Percentiles rank a stretch among this genome's conserved stretches.
phyloP scores from a whole-genome alignment of 2,113 vertebrate genomes.

The Sorex fumeus region DNA sequence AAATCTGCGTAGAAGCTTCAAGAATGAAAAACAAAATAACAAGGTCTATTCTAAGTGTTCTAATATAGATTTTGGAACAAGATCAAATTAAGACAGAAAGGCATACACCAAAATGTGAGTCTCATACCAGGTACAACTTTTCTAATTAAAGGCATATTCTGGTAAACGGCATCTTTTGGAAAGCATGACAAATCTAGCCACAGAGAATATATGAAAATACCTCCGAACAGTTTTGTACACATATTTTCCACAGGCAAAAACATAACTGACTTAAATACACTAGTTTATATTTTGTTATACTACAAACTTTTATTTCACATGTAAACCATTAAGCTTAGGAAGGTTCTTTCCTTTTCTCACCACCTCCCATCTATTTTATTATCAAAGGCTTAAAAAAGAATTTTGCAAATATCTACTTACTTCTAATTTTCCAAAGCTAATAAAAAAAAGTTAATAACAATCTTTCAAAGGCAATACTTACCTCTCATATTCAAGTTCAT shows the following conservation, averaged over 20 bases:
- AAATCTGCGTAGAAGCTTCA: constrained; percentile 98
- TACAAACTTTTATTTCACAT: constrained; percentile 42
- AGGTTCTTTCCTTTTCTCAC: not conserved
- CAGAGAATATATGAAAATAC: constrained; percentile 32
- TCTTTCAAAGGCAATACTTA: constrained; percentile 89
- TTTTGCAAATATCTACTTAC: not conserved
- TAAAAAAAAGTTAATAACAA: constrained; percentile 30
- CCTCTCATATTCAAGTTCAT: constrained; percentile 98
- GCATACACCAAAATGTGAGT: not conserved
- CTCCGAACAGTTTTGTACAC: not conserved
- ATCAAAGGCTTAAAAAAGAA: not conserved
- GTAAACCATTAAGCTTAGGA: constrained; percentile 11
- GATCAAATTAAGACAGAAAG: constrained; percentile 50
- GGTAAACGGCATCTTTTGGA: constrained; percentile 29
- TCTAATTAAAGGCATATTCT: not conserved
- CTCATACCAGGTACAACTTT: constrained; percentile 6
- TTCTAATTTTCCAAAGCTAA: constrained; percentile 11
- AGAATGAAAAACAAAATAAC: constrained; percentile 73
- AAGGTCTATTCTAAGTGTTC: constrained; percentile 34
- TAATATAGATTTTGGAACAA: not conserved
- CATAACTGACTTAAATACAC: constrained; percentile 5
- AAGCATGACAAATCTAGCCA: not conserved
- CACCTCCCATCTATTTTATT: constrained; percentile 27
- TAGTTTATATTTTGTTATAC: constrained; percentile 13
- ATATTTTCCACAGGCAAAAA: constrained; percentile 43